A percentile compares a stretch with the other conserved stretches of the same genome.
Evolutionary conservation across 2,113 vertebrate genomes (phyloP).

Genomic region (Castor canadensis): DNA sequence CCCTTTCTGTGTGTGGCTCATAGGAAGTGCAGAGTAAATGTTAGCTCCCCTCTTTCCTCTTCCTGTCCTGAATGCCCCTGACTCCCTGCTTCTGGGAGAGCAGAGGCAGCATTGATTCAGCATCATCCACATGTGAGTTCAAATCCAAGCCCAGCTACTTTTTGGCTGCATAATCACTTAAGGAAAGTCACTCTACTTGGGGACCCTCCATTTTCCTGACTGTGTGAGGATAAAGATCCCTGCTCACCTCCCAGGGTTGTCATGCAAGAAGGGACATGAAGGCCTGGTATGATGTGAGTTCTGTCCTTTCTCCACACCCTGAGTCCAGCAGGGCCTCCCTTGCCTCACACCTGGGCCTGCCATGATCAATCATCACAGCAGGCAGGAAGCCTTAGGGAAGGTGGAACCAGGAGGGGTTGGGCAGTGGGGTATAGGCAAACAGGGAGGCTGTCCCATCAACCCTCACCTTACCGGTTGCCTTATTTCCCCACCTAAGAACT

Average conservation of each 20-base stretch:
- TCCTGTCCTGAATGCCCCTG: not conserved
- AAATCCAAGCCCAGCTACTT: not conserved
- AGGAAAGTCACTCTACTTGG: not conserved
- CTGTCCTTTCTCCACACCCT: not conserved
- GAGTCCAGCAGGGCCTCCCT: not conserved
- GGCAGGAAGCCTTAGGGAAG: constrained; percentile 41
- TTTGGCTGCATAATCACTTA: not conserved
- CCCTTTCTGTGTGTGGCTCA: not conserved
- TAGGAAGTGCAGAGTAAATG: not conserved
- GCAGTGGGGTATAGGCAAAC: not conserved
- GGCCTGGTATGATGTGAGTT: not conserved
- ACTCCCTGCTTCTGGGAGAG: not conserved
- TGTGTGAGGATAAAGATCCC: not conserved
- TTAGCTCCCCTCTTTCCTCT: not conserved
- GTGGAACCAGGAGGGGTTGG: not conserved
- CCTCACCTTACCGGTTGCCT: not conserved
- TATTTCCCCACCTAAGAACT: not conserved
- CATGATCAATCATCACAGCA: not conserved
- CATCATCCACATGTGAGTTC: not conserved
- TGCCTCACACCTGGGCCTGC: not conserved
- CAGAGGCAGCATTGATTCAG: not conserved
- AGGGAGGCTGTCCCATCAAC: not conserved
- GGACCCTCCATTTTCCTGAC: not conserved
- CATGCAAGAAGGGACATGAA: not conserved
- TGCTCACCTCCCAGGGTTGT: not conserved